Conservation (phyloP, 2,888 invertebrate genomes). For the Onchidella celtica region DNA sequence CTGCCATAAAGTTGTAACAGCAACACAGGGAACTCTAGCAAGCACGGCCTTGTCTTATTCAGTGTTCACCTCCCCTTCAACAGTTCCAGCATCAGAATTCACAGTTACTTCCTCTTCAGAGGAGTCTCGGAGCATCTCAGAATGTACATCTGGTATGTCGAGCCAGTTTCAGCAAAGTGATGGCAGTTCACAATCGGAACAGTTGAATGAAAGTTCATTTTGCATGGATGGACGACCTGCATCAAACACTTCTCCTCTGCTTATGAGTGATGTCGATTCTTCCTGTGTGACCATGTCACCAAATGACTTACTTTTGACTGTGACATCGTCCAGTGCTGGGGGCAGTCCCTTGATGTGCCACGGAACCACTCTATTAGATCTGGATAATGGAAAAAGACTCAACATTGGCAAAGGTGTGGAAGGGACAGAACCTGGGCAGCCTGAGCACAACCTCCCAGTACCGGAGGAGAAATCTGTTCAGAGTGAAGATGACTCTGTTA, state of each 20-base stretch:
- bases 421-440: not conserved
- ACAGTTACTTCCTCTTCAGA: too few species aligned
- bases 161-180: too few species aligned
- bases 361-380: not conserved
- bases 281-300: not conserved
- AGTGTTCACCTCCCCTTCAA: too few species aligned
- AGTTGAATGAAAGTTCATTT: conserved; percentile 32
- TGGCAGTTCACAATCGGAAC: too few species aligned
- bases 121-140: too few species aligned
- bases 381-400: conserved; percentile 14
- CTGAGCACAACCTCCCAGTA: not conserved
- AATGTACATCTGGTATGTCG: too few species aligned
- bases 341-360: not conserved
- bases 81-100: too few species aligned
- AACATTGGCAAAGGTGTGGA: not conserved
- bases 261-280: not conserved
- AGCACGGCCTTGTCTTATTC: too few species aligned
- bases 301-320: not conserved
- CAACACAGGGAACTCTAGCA: too few species aligned
- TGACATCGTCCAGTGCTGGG: not conserved
- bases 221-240: conserved; percentile 10
- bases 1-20: too few species aligned
- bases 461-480: not conserved
- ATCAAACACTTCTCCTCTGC: not conserved
- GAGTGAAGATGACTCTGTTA: not conserved